phyloP scores from a whole-genome alignment of 2,113 vertebrate genomes.

The Seriola rivoliana region DNA sequence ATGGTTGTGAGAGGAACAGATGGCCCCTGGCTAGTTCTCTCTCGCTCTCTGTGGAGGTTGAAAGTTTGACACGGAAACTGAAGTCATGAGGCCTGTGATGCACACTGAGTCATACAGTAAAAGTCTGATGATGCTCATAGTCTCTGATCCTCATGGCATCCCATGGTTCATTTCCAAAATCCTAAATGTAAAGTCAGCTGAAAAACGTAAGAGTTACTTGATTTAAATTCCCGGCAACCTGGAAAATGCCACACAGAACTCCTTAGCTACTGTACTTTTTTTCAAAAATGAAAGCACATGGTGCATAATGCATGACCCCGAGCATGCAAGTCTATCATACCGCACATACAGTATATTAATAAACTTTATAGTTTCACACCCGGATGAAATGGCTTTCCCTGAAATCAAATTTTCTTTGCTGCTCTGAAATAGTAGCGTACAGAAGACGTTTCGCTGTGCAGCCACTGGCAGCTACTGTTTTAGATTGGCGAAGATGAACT shows the following conservation, averaged over 20 bases:
- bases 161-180: not conserved
- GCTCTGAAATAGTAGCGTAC: too few relatives aligned
- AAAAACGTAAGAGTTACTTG: not conserved
- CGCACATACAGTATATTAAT: too few relatives aligned
- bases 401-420: too few relatives aligned
- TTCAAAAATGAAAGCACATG: too few relatives aligned
- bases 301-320: too few relatives aligned
- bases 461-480: too few relatives aligned
- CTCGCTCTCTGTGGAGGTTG: constrained; percentile 18
- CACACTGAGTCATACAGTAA: constrained; percentile 45
- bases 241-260: not conserved
- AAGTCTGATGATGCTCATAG: constrained; percentile 22
- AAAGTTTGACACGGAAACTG: constrained; percentile 69
- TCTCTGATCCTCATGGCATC: not conserved
- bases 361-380: too few relatives aligned
- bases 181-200: constrained; percentile 7
- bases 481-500: too few relatives aligned
- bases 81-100: constrained; percentile 65
- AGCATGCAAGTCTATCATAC: too few relatives aligned
- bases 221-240: not conserved
- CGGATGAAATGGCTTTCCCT: too few relatives aligned
- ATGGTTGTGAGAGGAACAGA: constrained; percentile 43
- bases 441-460: too few relatives aligned
- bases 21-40: constrained; percentile 44
- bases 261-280: not conserved